phyloP scores from a whole-genome alignment of 2,797 vertebrate species.

The Paramormyrops hopkinsi region DNA sequence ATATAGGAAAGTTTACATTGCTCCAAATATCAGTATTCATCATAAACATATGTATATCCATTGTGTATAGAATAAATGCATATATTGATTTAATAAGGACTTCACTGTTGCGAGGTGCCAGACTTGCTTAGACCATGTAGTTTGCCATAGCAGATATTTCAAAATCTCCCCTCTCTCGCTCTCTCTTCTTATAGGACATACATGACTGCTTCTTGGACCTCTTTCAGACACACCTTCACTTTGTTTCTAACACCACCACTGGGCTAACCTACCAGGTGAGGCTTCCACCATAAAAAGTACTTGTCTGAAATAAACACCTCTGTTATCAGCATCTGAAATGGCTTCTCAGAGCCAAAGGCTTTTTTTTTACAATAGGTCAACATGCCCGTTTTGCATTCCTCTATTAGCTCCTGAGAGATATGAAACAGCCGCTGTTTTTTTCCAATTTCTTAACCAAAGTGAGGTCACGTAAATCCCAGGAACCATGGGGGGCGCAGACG shows the following conservation, averaged over 20 bases:
- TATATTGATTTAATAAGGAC: neutral
- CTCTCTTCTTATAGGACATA: conserved; percentile 62
- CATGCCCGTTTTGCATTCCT: neutral
- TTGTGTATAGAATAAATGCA: neutral
- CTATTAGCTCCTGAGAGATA: neutral
- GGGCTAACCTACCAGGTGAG: conserved; percentile 86
- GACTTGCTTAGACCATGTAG: neutral
- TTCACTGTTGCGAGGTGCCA: neutral
- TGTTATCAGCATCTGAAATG: neutral
- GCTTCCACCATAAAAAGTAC: neutral
- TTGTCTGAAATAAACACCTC: neutral
- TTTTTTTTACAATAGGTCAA: neutral
- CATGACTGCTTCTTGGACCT: conserved; percentile 90
- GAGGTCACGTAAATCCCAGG: neutral
- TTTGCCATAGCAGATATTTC: neutral
- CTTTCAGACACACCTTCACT: conserved; percentile 89
- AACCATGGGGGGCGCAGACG: neutral
- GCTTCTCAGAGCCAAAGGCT: neutral
- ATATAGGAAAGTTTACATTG: neutral
- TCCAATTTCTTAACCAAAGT: neutral
- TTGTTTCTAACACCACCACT: conserved; percentile 76
- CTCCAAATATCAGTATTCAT: neutral
- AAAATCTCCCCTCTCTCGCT: neutral
- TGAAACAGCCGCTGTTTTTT: neutral
- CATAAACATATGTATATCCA: neutral